Evolutionary conservation across 1,140 invertebrate genomes (phyloP).

Genomic region (Camponotus vicinus): DNA sequence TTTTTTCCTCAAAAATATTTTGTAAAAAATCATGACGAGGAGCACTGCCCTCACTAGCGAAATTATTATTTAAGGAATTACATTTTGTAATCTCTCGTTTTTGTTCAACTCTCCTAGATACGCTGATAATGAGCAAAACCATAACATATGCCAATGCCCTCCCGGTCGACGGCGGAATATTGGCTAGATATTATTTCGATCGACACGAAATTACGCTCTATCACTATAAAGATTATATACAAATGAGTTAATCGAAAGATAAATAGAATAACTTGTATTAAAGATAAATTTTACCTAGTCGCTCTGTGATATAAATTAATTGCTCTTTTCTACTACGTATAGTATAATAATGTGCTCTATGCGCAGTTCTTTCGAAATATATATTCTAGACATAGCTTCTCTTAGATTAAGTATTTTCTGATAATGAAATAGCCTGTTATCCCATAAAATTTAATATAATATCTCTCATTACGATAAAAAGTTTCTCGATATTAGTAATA

Average conservation of each 20-base stretch:
- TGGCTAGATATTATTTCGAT: conserved; percentile 31
- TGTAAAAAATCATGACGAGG: conserved; percentile 17
- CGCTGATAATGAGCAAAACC: conserved; percentile 18
- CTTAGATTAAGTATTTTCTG: conserved; percentile 2
- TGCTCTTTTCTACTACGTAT: neutral
- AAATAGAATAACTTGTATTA: conserved; percentile 24
- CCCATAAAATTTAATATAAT: neutral
- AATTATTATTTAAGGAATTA: conserved; percentile 41
- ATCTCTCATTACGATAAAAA: neutral
- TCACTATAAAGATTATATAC: conserved; percentile 41
- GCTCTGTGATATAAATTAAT: conserved; percentile 31
- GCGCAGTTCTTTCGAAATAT: conserved; percentile 9
- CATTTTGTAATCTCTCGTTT: neutral
- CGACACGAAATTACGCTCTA: conserved; percentile 28
- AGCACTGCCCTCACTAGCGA: neutral
- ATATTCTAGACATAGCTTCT: neutral
- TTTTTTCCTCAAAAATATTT: conserved; percentile 26
- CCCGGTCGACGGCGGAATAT: neutral
- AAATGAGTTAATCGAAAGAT: conserved; percentile 36
- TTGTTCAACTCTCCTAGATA: neutral
- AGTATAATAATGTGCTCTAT: neutral
- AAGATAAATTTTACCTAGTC: neutral
- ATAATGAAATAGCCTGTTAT: conserved; percentile 4
- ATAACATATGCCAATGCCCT: neutral
- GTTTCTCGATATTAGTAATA: neutral